Conservation (phyloP, 92 coral and sea anemone genomes). For the Epizoanthus stellaris region DNA sequence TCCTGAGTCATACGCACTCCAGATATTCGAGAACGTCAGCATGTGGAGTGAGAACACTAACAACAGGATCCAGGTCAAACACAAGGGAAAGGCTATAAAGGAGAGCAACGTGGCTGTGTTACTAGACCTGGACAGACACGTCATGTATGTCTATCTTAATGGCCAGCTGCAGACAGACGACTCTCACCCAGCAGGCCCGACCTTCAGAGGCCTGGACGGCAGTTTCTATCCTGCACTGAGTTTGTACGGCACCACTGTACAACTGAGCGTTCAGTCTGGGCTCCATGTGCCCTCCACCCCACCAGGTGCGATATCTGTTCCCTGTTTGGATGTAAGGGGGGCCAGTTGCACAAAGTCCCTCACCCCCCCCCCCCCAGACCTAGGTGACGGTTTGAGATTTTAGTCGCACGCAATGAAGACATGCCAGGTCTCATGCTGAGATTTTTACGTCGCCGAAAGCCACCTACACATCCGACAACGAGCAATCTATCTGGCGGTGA, state of each 20-base stretch:
- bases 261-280: constrained; percentile 74
- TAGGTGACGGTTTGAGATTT: no score
- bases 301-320: constrained; percentile 57
- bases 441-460: no score
- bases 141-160: constrained; percentile 78
- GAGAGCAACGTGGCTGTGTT: constrained; percentile 84
- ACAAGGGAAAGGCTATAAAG: constrained; percentile 73
- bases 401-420: no score
- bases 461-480: no score
- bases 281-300: constrained; percentile 60
- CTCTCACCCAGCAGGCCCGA: constrained; percentile 82
- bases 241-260: constrained; percentile 75
- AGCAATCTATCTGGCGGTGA: no score
- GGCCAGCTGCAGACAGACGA: constrained; percentile 85
- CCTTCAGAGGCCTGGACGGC: constrained; percentile 77
- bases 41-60: constrained; percentile 76
- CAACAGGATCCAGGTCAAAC: constrained; percentile 74
- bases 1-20: constrained; percentile 72
- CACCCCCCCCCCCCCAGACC: no score
- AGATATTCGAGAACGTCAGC: constrained; percentile 75
- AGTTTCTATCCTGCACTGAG: constrained; percentile 76
- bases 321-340: no score
- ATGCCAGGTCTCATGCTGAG: no score
- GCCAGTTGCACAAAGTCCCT: no score
- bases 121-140: constrained; percentile 68